A percentile compares a stretch with the other conserved stretches of the same genome.
phyloP scores from a whole-genome alignment of 1,140 invertebrate genomes.

The Trissolcus basalis region DNA sequence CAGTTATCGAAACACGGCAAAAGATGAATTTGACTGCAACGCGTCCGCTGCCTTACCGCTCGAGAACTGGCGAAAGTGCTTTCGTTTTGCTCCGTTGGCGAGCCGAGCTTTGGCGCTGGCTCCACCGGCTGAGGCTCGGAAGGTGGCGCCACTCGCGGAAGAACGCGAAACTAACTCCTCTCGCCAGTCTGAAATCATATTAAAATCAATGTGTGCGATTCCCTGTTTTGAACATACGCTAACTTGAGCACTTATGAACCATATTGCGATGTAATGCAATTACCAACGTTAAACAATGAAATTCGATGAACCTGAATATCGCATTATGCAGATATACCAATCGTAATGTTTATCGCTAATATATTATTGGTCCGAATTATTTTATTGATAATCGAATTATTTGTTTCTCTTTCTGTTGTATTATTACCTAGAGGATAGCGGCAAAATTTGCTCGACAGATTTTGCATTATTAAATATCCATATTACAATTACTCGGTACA shows the following conservation, averaged over 20 bases:
- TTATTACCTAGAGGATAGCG: no score
- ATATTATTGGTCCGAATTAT: background rate
- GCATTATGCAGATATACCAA: slow-evolving; percentile 4
- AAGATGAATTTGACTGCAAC: slow-evolving; percentile 5
- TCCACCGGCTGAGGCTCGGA: slow-evolving; percentile 53
- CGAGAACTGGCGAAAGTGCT: slow-evolving; percentile 66
- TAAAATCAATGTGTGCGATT: slow-evolving; percentile 44
- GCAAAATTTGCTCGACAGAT: no score
- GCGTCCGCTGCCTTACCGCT: slow-evolving; percentile 65
- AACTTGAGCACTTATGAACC: slow-evolving; percentile 16
- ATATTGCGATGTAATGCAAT: slow-evolving; percentile 22
- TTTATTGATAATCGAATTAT: background rate
- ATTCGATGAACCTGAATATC: slow-evolving; percentile 12
- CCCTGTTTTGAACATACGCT: slow-evolving; percentile 3
- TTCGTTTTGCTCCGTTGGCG: slow-evolving; percentile 61
- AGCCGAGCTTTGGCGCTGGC: slow-evolving; percentile 66
- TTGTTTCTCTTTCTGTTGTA: no score
- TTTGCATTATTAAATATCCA: no score
- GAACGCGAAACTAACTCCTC: slow-evolving; percentile 51
- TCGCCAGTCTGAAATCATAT: slow-evolving; percentile 41
- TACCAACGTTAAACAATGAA: slow-evolving; percentile 10
- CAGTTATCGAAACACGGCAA: slow-evolving; percentile 46
- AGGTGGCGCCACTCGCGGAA: slow-evolving; percentile 65
- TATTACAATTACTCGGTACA: no score
- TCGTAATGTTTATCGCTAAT: slow-evolving; percentile 8